Conservation (phyloP, 1,140 invertebrate genomes). For the Microplitis demolitor region DNA sequence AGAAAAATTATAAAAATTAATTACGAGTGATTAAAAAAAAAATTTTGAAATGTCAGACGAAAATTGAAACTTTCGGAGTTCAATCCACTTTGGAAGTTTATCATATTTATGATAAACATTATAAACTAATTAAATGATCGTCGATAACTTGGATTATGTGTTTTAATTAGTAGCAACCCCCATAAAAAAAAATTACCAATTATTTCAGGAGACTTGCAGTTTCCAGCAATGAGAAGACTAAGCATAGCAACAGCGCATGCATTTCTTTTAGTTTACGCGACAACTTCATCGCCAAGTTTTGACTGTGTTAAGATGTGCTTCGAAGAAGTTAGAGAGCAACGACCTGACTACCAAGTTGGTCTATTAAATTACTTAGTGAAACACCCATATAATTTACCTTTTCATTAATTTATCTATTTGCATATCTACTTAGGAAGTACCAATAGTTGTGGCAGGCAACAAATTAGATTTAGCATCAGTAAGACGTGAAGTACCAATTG, state of each 20-base stretch:
- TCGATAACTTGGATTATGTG: not conserved
- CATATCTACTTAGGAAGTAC: conserved; percentile 69
- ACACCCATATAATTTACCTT: not conserved
- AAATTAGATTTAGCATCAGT: conserved; percentile 75
- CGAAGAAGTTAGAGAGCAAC: conserved; percentile 81
- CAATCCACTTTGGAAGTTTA: too few relatives aligned
- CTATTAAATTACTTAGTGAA: not conserved
- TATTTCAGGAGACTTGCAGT: conserved; percentile 75
- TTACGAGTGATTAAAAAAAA: too few relatives aligned
- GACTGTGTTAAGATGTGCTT: conserved; percentile 79
- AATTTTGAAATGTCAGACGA: too few relatives aligned
- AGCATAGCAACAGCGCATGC: conserved; percentile 89
- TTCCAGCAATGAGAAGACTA: conserved; percentile 84
- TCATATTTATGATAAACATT: not conserved
- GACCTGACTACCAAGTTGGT: conserved; percentile 71
- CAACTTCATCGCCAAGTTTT: conserved; percentile 78
- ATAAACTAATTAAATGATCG: not conserved
- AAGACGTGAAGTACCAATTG: conserved; percentile 71
- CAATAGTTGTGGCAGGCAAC: conserved; percentile 85
- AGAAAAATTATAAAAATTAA: too few relatives aligned
- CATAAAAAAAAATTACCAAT: too few relatives aligned
- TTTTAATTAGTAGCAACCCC: not conserved
- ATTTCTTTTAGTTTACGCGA: conserved; percentile 87
- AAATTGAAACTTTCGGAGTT: too few relatives aligned
- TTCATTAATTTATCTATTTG: not conserved